Evolutionary conservation across 2,888 invertebrate genomes (phyloP).

Genomic region (Silvanus unidentatus): DNA sequence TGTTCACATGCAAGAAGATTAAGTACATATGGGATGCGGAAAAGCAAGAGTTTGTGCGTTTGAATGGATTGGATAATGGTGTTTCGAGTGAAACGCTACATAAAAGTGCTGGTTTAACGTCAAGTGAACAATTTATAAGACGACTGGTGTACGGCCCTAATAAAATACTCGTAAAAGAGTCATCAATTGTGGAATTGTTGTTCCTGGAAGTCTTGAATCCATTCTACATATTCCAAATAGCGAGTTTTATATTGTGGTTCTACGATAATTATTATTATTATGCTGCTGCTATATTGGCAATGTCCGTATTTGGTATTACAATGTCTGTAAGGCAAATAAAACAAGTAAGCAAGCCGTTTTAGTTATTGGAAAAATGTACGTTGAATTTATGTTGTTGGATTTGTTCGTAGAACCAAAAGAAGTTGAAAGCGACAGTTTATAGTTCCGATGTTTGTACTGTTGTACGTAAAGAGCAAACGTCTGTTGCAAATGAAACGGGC

Average conservation of each 20-base stretch:
- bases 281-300: slow-evolving; percentile 76
- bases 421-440: slow-evolving; percentile 85
- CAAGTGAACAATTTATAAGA: slow-evolving; percentile 61
- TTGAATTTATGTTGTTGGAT: not conserved
- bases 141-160: slow-evolving; percentile 77
- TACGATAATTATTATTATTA: slow-evolving; percentile 86
- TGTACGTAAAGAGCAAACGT: slow-evolving; percentile 42
- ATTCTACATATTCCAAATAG: slow-evolving; percentile 92
- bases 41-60: slow-evolving; percentile 60
- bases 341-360: slow-evolving; percentile 59
- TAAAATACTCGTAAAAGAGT: slow-evolving; percentile 75
- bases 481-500: slow-evolving; percentile 22
- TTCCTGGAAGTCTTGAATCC: slow-evolving; percentile 85
- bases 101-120: slow-evolving; percentile 54
- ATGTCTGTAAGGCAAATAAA: slow-evolving; percentile 80
- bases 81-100: slow-evolving; percentile 61
- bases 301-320: slow-evolving; percentile 79
- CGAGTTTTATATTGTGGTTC: slow-evolving; percentile 85
- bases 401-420: slow-evolving; percentile 74
- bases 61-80: slow-evolving; percentile 68
- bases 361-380: no score
- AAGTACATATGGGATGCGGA: slow-evolving; percentile 74
- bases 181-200: slow-evolving; percentile 64
- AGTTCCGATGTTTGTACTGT: slow-evolving; percentile 69
- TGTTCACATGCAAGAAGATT: slow-evolving; percentile 79